Percentiles rank a stretch among this genome's conserved stretches.
Evolutionary conservation across 2,888 invertebrate species (phyloP).

Genomic region (Pandemis cinnamomeana): DNA sequence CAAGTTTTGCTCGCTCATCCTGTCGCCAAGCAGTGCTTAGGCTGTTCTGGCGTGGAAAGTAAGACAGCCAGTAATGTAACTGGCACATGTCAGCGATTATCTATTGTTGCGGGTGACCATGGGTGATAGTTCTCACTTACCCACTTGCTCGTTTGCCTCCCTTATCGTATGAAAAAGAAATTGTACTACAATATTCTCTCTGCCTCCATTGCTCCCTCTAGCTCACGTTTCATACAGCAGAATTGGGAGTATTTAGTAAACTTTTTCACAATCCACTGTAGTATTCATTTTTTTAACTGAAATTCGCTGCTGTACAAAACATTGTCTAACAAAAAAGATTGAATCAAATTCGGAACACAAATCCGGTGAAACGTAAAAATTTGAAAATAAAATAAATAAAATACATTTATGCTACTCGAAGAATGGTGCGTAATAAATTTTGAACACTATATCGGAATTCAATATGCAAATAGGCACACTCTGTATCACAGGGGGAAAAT

Average conservation of each 20-base stretch:
- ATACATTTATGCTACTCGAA: slow-evolving; percentile 50
- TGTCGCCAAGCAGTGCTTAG: too few relatives aligned
- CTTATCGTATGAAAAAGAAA: too few relatives aligned
- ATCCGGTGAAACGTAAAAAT: not conserved
- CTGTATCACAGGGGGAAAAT: slow-evolving; percentile 78
- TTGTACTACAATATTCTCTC: too few relatives aligned
- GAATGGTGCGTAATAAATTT: slow-evolving; percentile 68
- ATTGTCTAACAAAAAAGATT: not conserved
- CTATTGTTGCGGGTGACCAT: too few relatives aligned
- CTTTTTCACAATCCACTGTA: not conserved
- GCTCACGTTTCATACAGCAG: not conserved
- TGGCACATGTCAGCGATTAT: too few relatives aligned
- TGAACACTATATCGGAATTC: slow-evolving; percentile 76
- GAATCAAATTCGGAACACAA: not conserved
- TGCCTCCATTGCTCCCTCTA: too few relatives aligned
- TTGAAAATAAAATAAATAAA: slow-evolving; percentile 18
- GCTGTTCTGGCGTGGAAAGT: too few relatives aligned
- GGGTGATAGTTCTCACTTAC: too few relatives aligned
- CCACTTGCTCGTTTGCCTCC: too few relatives aligned
- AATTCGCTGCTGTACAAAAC: slow-evolving; percentile 6
- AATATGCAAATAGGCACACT: slow-evolving; percentile 75
- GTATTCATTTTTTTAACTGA: not conserved
- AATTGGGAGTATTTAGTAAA: slow-evolving; percentile 2
- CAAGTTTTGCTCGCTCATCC: too few relatives aligned
- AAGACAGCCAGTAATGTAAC: too few relatives aligned